phyloP scores from a whole-genome alignment of 1,140 invertebrate species.

The Ostrea edulis region DNA sequence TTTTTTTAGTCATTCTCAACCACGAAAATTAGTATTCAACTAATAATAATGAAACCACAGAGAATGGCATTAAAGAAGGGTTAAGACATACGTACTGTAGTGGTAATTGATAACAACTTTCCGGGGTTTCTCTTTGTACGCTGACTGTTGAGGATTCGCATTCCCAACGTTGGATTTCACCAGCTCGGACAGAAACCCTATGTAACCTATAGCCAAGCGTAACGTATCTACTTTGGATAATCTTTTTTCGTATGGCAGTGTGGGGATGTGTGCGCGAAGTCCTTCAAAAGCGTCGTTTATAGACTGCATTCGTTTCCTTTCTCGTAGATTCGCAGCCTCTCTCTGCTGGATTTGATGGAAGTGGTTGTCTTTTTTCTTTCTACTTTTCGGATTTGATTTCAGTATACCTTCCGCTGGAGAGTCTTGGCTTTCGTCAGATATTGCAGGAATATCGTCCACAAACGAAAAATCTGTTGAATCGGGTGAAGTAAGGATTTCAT shows the following conservation, averaged over 20 bases:
- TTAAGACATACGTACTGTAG: neutral
- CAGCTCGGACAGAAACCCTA: slow-evolving; percentile 91
- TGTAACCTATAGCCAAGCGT: slow-evolving; percentile 95
- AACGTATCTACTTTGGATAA: slow-evolving; percentile 89
- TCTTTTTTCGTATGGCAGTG: slow-evolving; percentile 67
- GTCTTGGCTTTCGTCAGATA: neutral
- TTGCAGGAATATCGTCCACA: neutral
- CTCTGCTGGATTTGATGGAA: slow-evolving; percentile 67
- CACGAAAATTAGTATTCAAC: too few relatives aligned
- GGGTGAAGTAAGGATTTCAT: neutral
- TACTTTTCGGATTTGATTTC: neutral
- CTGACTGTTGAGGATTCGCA: neutral
- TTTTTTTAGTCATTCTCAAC: too few relatives aligned
- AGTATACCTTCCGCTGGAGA: neutral
- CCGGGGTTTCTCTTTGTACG: neutral
- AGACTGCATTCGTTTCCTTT: slow-evolving; percentile 78
- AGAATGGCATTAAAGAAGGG: too few relatives aligned
- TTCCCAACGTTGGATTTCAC: slow-evolving; percentile 52
- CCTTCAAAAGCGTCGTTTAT: slow-evolving; percentile 79
- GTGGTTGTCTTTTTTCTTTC: neutral
- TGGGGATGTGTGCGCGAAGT: slow-evolving; percentile 73
- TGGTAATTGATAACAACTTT: slow-evolving; percentile 11
- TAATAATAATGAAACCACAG: too few relatives aligned
- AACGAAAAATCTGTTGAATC: neutral
- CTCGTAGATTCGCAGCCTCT: slow-evolving; percentile 77